Evolutionary conservation across 2,888 invertebrate genomes (phyloP).

Genomic region (Rotaria macrura): DNA sequence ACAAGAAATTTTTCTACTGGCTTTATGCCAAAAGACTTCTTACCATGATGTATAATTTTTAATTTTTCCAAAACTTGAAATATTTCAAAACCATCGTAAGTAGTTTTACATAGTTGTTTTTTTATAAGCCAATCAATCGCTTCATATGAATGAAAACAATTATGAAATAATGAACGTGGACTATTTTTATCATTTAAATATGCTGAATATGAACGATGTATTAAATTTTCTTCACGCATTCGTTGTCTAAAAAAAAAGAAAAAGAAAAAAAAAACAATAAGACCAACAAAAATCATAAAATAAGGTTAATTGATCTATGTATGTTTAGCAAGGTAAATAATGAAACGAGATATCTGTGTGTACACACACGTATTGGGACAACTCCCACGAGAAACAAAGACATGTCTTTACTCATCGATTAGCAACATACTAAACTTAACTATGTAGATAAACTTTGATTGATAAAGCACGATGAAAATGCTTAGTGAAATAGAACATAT

Average conservation of each 20-base stretch:
- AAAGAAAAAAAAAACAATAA: too few relatives aligned
- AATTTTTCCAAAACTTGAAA: background rate
- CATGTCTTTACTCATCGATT: background rate
- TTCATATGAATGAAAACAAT: constrained; percentile 8
- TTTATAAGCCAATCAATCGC: background rate
- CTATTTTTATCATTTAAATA: constrained; percentile 7
- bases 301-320: background rate
- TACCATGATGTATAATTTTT: constrained; percentile 21
- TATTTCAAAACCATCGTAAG: background rate
- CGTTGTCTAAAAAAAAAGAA: background rate
- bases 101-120: background rate
- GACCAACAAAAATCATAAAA: too few relatives aligned
- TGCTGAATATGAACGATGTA: background rate
- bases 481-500: too few relatives aligned
- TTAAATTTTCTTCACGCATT: background rate
- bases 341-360: background rate
- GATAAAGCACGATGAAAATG: background rate
- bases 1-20: background rate
- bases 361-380: background rate
- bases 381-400: constrained; percentile 8
- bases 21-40: background rate
- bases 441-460: background rate
- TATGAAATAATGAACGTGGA: background rate
- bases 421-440: background rate
- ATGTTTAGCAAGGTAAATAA: background rate